Evolutionary conservation across 1,140 invertebrate genomes (phyloP), one percentile per base, ranked within the genome.

Genomic region (Apis florea): DNA sequence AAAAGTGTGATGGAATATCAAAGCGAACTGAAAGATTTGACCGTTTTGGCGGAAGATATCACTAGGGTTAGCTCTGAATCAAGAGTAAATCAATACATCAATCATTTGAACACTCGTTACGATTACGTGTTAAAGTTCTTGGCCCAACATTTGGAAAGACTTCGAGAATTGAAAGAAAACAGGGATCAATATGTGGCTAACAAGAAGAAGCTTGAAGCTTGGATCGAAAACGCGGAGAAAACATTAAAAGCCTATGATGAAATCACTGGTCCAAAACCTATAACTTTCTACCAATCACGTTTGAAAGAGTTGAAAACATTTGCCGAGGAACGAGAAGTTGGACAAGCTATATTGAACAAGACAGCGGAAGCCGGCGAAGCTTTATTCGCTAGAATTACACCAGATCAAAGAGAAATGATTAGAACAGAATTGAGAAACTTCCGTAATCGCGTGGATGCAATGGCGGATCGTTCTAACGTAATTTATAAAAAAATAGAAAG

Each of bases 401-500:
- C 97, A 21, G 97, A 98, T 91, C 97, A 98, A 71, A 94, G 98
- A 80, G 98, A 99, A 88, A 93, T 94, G 24, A 96, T 99, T 56
- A 95, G 98, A 81, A 95, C 95, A 73, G 97, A 99, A 90, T 92
- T 99, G 49, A 95, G 97, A 90, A 94, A 95, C 77, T 94, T 99
- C 68, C 95, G 98, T 64, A 96, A 97, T 89, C 95, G 95, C 58
- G 98, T 97, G 91, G 98, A 99, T 94, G 94, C 95, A 68, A 95
- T 98, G 24, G 95, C 97, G 51, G 98, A 99, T 90, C 96, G 96
- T 90, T 95, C 97, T 0, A 98, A 97, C 92, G 95, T 95, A 5
- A 95, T 98, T 11, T 96, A 98, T 80, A 98, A 98, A 91, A 96
- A 96, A 86, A 96, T 98, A 58, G 97, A 98, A 94, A 97, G 95